Evolutionary conservation across 2,797 vertebrate genomes (phyloP), one percentile per base, ranked within the genome.

Genomic region (Bradypodion pumilum): DNA sequence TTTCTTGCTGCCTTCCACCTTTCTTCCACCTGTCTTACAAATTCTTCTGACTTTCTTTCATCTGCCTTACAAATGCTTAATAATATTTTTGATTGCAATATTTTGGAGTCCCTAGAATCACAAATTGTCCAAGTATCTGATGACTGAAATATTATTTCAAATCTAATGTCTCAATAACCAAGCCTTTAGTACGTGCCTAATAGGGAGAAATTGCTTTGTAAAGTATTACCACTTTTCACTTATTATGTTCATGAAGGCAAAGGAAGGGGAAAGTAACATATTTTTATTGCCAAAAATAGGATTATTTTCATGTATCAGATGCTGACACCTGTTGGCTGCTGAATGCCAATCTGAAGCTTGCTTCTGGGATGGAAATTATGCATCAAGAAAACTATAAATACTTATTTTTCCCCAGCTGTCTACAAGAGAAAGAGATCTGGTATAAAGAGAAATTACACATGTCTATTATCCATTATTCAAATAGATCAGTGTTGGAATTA

Each of bases 101-200:
- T 56, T 88, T 49, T 68, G 63, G 83, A 77, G 83, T 92, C 87
- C 91, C 88, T 0, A 82, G 82, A 85, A 90, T 76, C 83, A 90
- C 84, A 76, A 60, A 83, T 85, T 82, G 81, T 80, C 83, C 74
- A 92, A 91, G 91, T 74, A 88, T 87, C 78, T 88, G 83, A 87
- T 91, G 93, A 95, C 89, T 95, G 90, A 96, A 96, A 95, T 94
- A 95, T 94, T 96, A 94, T 93, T 91, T 95, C 93, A 95, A 94
- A 91, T 86, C 90, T 86, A 90, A 91, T 84, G 91, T 93, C 89
- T 92, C 93, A 94, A 95, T 95, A 95, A 95, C 90, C 90, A 94
- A 95, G 92, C 86, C 93, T 92, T 93, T 59, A 80, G 78, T 82
- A 23, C 78, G 42, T 66, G 40, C 65, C 23, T 12, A 16, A 21